Percentiles rank a stretch among this genome's conserved stretches.
Conservation (phyloP, 2,888 invertebrate species). For the Drosophila fungiperda region DNA sequence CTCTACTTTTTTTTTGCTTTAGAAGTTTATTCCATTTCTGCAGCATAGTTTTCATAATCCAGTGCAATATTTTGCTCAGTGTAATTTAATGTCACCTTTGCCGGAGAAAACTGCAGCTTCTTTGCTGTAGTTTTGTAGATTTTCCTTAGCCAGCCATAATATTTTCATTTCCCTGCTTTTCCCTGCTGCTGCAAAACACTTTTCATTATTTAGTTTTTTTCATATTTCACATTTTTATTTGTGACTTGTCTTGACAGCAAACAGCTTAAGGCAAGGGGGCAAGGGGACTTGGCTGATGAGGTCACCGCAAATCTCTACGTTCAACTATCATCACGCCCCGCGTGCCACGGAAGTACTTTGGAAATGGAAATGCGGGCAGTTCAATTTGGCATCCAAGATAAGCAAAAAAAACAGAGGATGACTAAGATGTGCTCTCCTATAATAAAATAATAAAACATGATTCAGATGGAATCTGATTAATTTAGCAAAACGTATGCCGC, state of each 20-base stretch:
- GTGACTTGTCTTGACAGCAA: conserved; percentile 24
- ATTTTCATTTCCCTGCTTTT: conserved; percentile 66
- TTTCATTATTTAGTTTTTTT: conserved; percentile 75
- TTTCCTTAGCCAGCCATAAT: conserved; percentile 64
- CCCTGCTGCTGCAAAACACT: conserved; percentile 61
- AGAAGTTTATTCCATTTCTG: background rate
- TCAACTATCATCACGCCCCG: conserved; percentile 8
- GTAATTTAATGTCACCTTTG: conserved; percentile 55
- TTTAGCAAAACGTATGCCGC: conserved; percentile 2
- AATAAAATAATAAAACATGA: background rate
- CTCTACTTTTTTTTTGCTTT: background rate
- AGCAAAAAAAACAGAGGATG: conserved; percentile 13
- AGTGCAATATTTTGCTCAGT: background rate
- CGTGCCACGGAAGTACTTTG: conserved; percentile 6
- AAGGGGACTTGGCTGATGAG: conserved; percentile 39
- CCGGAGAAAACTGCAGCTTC: conserved; percentile 12
- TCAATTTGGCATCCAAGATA: background rate
- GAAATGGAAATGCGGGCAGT: background rate
- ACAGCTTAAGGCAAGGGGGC: background rate
- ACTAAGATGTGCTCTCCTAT: conserved; percentile 11
- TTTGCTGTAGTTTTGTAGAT: conserved; percentile 28
- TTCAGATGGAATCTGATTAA: conserved; percentile 1
- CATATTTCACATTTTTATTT: conserved; percentile 76
- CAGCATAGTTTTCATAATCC: background rate
- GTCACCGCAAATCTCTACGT: conserved; percentile 49